Evolutionary conservation across 1,140 invertebrate species (phyloP).

Genomic region (Portunus trituberculatus): DNA sequence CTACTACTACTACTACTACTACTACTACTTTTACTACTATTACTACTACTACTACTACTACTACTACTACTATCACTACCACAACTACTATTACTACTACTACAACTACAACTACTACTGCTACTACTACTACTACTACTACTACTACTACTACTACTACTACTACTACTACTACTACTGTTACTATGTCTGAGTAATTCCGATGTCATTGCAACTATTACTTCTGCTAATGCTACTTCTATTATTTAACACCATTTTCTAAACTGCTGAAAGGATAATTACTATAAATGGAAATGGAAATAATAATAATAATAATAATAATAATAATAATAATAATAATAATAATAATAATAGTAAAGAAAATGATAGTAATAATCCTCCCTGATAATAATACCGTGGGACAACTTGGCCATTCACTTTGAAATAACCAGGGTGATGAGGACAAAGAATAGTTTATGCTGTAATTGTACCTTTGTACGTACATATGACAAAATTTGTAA

Average conservation of each 20-base stretch:
- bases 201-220: no score
- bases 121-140: background rate
- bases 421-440: no score
- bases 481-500: no score
- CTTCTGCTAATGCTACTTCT: background rate
- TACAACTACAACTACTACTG: background rate
- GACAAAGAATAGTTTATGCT: no score
- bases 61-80: background rate
- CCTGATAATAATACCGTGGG: no score
- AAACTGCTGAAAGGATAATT: background rate
- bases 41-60: slow-evolving; percentile 10
- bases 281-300: no score
- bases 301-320: no score
- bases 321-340: no score
- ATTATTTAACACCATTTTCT: background rate
- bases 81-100: background rate
- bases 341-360: no score
- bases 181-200: background rate
- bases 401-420: no score
- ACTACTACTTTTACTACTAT: background rate
- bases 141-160: background rate
- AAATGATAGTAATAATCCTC: no score
- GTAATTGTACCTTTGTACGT: no score
- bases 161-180: slow-evolving; percentile 8
- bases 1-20: slow-evolving; percentile 16